Conservation (phyloP, 1,140 invertebrate species). For the Battus philenor region DNA sequence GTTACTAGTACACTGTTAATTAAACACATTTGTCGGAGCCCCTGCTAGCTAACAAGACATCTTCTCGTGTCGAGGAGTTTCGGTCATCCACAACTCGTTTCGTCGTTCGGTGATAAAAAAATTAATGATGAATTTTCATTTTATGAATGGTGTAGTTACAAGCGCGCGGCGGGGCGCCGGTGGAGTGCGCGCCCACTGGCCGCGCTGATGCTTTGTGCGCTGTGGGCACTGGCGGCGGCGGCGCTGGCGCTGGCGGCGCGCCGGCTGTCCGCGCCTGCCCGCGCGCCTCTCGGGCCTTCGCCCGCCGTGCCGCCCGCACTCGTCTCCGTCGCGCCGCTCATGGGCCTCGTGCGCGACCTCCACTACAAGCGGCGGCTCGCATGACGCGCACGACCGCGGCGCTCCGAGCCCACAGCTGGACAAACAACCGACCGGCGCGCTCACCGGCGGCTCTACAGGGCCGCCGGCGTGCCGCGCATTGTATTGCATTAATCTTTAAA, state of each 20-base stretch:
- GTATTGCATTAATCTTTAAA: background rate
- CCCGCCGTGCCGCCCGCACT: background rate
- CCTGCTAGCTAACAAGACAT: too few species aligned
- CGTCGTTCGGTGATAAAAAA: too few species aligned
- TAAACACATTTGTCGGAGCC: conserved; percentile 19
- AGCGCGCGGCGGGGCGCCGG: background rate
- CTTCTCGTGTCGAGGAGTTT: too few species aligned
- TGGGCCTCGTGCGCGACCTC: background rate
- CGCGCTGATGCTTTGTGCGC: background rate
- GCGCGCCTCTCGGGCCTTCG: background rate
- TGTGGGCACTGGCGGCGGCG: conserved; percentile 1
- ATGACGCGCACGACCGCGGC: background rate
- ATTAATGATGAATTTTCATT: too few species aligned
- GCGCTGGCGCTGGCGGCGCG: background rate
- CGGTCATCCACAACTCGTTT: too few species aligned
- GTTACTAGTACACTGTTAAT: too few species aligned
- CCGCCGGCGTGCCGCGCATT: background rate
- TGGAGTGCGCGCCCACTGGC: background rate
- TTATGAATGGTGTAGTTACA: too few species aligned
- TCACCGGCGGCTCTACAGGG: too few species aligned
- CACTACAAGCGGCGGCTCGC: background rate
- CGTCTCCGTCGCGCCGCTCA: conserved; percentile 1
- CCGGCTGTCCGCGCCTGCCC: background rate
- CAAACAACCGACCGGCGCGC: too few species aligned
- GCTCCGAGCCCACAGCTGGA: background rate